Evolutionary conservation across 1,140 invertebrate species (phyloP), one percentile per base, ranked within the genome.

Genomic region (Phenacoccus solenopsis): DNA sequence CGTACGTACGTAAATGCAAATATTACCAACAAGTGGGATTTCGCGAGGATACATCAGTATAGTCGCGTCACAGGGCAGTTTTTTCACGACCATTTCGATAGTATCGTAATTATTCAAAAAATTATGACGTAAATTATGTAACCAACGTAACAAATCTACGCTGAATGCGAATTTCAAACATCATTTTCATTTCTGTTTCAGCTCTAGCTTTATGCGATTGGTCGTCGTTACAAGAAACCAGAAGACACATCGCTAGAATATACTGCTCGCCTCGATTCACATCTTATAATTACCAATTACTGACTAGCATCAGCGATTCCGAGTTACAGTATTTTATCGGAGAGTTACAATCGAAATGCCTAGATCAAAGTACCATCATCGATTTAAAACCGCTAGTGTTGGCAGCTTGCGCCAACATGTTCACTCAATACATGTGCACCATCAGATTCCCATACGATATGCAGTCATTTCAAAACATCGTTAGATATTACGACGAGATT

Each of bases 121-220:
- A n/a, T n/a, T n/a, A n/a, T n/a, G n/a, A n/a, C n/a, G n/a, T n/a
- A n/a, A n/a, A n/a, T n/a, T n/a, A n/a, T n/a, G n/a, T n/a, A n/a
- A n/a, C n/a, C n/a, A n/a, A n/a, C n/a, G n/a, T n/a, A n/a, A n/a
- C n/a, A n/a, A n/a, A n/a, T n/a, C n/a, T n/a, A n/a, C n/a, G n/a
- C n/a, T n/a, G n/a, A n/a, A n/a, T n/a, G n/a, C n/a, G n/a, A n/a
- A n/a, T n/a, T n/a, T n/a, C n/a, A n/a, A n/a, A n/a, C n/a, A n/a
- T n/a, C n/a, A n/a, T n/a, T n/a, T n/a, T n/a, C n/a, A n/a, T n/a
- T n/a, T n/a, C n/a, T n/a, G n/a, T 81, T 83, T 70, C 82, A 93
- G 90, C 91, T 69, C 78, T 94, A 57, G 91, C 91, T 2, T 84
- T 94, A 24, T 91, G 90, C 76, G 87, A 93, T 75, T 93, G 90